Base-by-base conservation (phyloP, 1,140 invertebrate genomes). In the Latrodectus geometricus region DNA sequence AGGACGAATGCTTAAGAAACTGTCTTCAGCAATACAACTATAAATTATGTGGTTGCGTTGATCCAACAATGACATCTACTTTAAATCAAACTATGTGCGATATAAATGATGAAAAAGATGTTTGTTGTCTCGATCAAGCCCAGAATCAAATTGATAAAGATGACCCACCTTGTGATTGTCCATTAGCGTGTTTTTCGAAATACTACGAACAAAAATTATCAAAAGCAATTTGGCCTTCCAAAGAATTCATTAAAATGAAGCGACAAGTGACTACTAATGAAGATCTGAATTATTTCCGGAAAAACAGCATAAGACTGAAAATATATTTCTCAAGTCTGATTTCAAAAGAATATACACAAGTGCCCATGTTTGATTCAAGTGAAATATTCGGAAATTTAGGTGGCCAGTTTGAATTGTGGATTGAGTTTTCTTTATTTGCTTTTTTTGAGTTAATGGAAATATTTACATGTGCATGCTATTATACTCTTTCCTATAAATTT, bases 21-120 rank as follows among this genome's bases (percentile, higher is more conserved):
- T 87, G 85, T 9, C 14, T 87, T 8, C 85, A 80, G 20, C n/a
- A 80, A 20, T 21, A 21, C 12, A 79, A 23, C 15, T 52, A 12
- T 8, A 23, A 70, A 56, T 17, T 12, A n/a, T 87, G 85, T 35
- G 54, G 35, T n/a, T 87, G 85, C 20, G 9, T 52, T 7, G 85
- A 87, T 66, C 77, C 76, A 23, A 61, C 54, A 61, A 61, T 61
- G 17, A 2, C 54, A 61, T 61, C 54, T 14, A 61, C 17, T 11
- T 17, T 61, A 14, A 61, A 61, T 17, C 11, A 61, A 61, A 17
- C 11, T 14, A 2, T 14, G 2, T 61, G 54, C 17, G 54, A 61
- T 8, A 61, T 61, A 17, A 61, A 61, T 14, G 8, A 61, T 17
- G 54, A 61, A 61, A 17, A 61, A 14, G 17, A 61, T 8, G 54